Evolutionary conservation across 1,140 invertebrate species (phyloP), one percentile per base, ranked within the genome.

Genomic region (Papilio polytes): DNA sequence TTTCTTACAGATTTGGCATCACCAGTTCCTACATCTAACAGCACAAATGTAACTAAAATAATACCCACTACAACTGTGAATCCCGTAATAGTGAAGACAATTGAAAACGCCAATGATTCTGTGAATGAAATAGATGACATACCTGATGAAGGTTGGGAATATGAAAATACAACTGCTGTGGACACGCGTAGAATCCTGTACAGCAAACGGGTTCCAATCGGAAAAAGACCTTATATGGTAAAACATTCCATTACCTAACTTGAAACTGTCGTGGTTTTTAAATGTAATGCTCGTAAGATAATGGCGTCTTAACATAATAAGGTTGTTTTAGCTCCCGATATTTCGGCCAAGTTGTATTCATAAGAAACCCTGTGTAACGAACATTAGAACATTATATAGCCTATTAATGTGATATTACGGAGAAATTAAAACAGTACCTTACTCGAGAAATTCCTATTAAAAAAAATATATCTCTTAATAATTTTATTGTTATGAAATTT

Each of bases 141-240:
- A 48, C 81, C 84, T 9, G 91, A 94, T 31, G 89, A 89, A 26
- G 88, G 88, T 0, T 94, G 93, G 92, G 88, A 91, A 15, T 94
- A 80, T 73, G 92, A 94, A 84, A 94, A 93, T 70, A 88, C 80
- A 7, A 91, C 89, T 0, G 26, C 82, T 8, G 88, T 94, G 26
- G 93, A 94, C 63, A 89, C 90, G 0, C 89, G 93, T 79, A 89
- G 93, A 82, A 94, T 94, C 76, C 70, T 94, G 18, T 91, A 92
- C 48, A 92, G 92, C 78, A 94, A 90, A 82, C 85, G 78, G 73
- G 91, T 91, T 6, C 48, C 48, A 10, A 82, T 81, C 56, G 92
- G 91, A 18, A 92, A 88, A 66, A 87, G 93, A 77, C 90, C 92
- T 44, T 94, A 94, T 46, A 94, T 94, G 93, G 93, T 94, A 89